These are phyloP conservation scores for Pachliopta kotzebuea DNA, from an alignment of 2,888 invertebrate genomes.

Conservation along the genomic window DNA sequence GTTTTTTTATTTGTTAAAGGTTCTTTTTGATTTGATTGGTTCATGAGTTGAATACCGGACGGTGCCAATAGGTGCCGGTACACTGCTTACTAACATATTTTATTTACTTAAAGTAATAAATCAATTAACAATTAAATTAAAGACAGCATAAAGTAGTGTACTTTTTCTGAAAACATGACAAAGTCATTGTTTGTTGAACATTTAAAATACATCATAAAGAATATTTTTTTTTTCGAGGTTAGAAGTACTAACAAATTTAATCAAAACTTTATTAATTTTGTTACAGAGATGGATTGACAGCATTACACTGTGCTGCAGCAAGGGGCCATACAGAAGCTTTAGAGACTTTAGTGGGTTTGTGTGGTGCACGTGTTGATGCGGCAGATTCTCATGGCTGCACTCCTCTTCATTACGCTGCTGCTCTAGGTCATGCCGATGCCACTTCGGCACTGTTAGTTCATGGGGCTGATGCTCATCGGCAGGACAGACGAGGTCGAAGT, in stretches of 20 bases:
- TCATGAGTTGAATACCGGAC: too few species aligned
- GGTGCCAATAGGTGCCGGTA: too few species aligned
- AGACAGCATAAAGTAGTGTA: too few species aligned
- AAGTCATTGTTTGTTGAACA: too few species aligned
- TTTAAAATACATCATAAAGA: neutral
- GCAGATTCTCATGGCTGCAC: slow-evolving; percentile 97
- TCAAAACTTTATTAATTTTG: neutral
- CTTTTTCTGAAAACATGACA: too few species aligned
- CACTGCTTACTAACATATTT: too few species aligned
- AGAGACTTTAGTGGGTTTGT: slow-evolving; percentile 92
- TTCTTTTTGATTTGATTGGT: too few species aligned
- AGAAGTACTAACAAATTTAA: neutral
- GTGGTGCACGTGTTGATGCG: slow-evolving; percentile 93
- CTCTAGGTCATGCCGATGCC: slow-evolving; percentile 96
- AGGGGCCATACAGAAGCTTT: slow-evolving; percentile 96
- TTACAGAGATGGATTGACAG: slow-evolving; percentile 96
- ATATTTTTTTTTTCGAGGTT: neutral
- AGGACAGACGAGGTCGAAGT: slow-evolving; percentile 95
- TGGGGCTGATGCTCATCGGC: slow-evolving; percentile 94
- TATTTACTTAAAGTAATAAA: too few species aligned
- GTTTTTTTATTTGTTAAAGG: too few species aligned
- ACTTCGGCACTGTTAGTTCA: slow-evolving; percentile 93
- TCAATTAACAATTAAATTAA: too few species aligned
- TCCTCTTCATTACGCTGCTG: slow-evolving; percentile 97
- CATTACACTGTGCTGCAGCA: slow-evolving; percentile 97